phyloP scores from a whole-genome alignment of 2,888 invertebrate genomes.

The Ypsolopha sequella region DNA sequence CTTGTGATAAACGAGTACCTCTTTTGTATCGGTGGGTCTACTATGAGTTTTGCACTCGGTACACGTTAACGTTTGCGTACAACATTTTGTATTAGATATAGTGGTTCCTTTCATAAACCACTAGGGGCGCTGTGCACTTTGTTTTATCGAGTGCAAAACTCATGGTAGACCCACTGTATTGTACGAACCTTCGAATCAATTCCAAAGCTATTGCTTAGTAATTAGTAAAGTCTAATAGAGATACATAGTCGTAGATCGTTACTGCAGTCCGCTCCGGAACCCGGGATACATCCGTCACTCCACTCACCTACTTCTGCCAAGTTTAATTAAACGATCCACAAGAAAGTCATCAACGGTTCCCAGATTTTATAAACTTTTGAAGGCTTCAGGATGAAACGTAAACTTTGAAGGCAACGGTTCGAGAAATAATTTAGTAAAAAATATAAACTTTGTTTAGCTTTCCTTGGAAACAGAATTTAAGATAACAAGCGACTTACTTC shows the following conservation, averaged over 20 bases:
- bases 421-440: not conserved
- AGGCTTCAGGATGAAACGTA: too few relatives aligned
- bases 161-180: too few relatives aligned
- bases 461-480: too few relatives aligned
- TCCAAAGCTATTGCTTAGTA: not conserved
- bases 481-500: too few relatives aligned
- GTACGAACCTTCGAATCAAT: not conserved
- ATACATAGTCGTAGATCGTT: not conserved
- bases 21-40: not conserved
- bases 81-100: too few relatives aligned
- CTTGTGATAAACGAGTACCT: not conserved
- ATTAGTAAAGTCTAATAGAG: not conserved
- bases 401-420: not conserved
- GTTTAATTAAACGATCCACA: slow-evolving; percentile 2
- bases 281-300: not conserved
- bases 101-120: too few relatives aligned
- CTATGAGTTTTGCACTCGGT: too few relatives aligned
- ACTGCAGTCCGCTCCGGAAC: not conserved
- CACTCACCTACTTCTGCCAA: not conserved
- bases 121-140: too few relatives aligned
- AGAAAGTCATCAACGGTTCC: not conserved
- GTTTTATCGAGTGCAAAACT: too few relatives aligned
- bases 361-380: not conserved
- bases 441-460: not conserved
- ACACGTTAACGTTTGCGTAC: too few relatives aligned